Conservation (phyloP, 2,888 invertebrate species). For the Agrochola lychnidis region DNA sequence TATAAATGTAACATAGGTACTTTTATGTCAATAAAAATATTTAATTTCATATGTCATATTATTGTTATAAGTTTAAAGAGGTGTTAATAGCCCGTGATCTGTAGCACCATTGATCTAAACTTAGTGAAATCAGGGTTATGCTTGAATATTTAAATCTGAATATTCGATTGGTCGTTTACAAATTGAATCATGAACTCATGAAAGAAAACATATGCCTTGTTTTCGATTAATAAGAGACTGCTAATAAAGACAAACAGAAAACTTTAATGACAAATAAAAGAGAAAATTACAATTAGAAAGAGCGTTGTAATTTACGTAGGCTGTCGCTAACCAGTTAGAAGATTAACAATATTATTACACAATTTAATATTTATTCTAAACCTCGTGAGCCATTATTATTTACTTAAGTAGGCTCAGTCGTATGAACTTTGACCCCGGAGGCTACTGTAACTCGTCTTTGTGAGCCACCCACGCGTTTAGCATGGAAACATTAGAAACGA, state of each 20-base stretch:
- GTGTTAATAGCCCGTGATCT: neutral
- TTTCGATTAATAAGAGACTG: neutral
- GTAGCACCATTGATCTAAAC: neutral
- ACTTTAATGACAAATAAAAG: neutral
- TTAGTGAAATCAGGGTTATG: neutral
- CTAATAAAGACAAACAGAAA: neutral
- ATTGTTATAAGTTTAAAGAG: neutral
- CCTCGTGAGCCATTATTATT: conserved; percentile 27
- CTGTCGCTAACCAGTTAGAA: neutral
- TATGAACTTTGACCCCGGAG: conserved; percentile 49
- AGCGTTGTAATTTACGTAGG: neutral
- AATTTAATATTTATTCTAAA: conserved; percentile 38
- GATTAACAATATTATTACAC: conserved; percentile 24
- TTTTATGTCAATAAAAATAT: no score
- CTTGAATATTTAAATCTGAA: neutral
- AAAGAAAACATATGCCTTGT: neutral
- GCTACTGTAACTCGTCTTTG: conserved; percentile 26
- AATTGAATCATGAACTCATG: neutral
- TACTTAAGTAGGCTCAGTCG: conserved; percentile 27
- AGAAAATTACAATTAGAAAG: neutral
- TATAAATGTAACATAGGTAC: no score
- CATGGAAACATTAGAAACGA: conserved; percentile 20
- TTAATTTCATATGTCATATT: neutral
- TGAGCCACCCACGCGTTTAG: conserved; percentile 36
- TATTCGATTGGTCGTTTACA: neutral